These are phyloP conservation scores for Conopomorpha cramerella DNA, from an alignment of 1,140 invertebrate genomes.

Conservation along the genomic window DNA sequence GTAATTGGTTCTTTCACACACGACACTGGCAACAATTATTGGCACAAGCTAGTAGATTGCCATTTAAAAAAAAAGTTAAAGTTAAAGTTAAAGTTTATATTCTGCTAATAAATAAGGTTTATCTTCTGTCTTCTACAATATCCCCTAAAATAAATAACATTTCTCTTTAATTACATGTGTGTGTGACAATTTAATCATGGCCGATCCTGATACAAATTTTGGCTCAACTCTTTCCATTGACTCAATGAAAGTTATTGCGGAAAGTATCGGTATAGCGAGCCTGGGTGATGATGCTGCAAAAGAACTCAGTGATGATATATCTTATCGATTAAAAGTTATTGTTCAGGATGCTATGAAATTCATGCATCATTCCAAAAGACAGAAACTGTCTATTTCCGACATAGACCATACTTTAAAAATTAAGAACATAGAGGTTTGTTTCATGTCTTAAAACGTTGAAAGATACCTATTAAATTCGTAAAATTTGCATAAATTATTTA, in stretches of 20 bases:
- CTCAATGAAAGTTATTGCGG: slow-evolving; percentile 92
- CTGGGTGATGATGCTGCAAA: slow-evolving; percentile 91
- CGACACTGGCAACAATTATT: no score
- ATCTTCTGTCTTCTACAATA: no score
- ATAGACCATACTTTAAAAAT: slow-evolving; percentile 88
- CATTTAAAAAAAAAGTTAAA: no score
- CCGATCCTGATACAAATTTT: slow-evolving; percentile 67
- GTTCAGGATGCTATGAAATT: slow-evolving; percentile 94
- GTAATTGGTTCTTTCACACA: no score
- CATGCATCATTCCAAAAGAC: slow-evolving; percentile 88
- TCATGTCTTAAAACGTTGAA: not conserved
- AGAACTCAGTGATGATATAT: slow-evolving; percentile 90
- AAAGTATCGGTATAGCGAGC: slow-evolving; percentile 77
- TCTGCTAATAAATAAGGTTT: no score
- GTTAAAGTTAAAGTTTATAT: no score
- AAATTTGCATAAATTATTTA: not conserved
- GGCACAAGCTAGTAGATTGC: no score
- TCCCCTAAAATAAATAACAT: no score
- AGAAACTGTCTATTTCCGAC: slow-evolving; percentile 80
- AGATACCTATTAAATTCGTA: not conserved
- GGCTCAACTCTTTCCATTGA: slow-evolving; percentile 80
- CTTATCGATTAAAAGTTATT: slow-evolving; percentile 85
- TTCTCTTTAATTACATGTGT: no score
- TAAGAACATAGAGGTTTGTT: slow-evolving; percentile 85
- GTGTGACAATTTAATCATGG: no score